These are phyloP conservation scores for Alces alces DNA, from an alignment of 2,113 vertebrate genomes.

Conservation along the genomic window DNA sequence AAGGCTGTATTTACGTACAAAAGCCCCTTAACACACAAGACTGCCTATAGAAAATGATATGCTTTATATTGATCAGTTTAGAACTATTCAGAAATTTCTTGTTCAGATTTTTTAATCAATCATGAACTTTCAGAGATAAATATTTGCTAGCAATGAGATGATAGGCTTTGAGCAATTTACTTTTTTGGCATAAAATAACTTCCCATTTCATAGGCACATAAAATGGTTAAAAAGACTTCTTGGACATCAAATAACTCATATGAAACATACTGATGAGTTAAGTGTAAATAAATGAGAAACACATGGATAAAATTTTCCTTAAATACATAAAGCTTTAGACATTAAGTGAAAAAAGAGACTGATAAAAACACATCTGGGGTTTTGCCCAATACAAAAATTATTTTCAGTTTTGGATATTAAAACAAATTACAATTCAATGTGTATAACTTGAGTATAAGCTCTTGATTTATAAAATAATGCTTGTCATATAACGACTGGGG, in stretches of 20 bases:
- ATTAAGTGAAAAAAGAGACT: conserved; percentile 64
- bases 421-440: conserved; percentile 62
- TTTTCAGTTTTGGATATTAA: conserved; percentile 69
- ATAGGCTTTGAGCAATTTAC: conserved; percentile 16
- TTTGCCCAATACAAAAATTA: conserved; percentile 64
- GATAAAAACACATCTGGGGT: conserved; percentile 67
- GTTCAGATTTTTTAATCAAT: conserved; percentile 31
- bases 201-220: conserved; percentile 52
- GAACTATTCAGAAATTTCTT: conserved; percentile 6
- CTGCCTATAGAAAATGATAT: neutral
- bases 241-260: conserved; percentile 70
- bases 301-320: conserved; percentile 71
- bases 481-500: conserved; percentile 1
- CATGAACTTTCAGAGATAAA: conserved; percentile 46
- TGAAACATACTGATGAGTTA: conserved; percentile 69
- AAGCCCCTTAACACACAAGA: neutral
- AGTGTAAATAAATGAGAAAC: conserved; percentile 76
- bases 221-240: conserved; percentile 66
- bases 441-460: conserved; percentile 43
- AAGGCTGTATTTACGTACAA: neutral
- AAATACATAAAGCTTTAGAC: conserved; percentile 68
- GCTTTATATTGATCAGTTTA: neutral
- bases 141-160: conserved; percentile 43
- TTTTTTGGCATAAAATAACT: conserved; percentile 45
- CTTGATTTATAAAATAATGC: conserved; percentile 52